Evolutionary conservation across 2,113 vertebrate species (phyloP), one percentile per base, ranked within the genome.

Genomic region (Strigops habroptila): DNA sequence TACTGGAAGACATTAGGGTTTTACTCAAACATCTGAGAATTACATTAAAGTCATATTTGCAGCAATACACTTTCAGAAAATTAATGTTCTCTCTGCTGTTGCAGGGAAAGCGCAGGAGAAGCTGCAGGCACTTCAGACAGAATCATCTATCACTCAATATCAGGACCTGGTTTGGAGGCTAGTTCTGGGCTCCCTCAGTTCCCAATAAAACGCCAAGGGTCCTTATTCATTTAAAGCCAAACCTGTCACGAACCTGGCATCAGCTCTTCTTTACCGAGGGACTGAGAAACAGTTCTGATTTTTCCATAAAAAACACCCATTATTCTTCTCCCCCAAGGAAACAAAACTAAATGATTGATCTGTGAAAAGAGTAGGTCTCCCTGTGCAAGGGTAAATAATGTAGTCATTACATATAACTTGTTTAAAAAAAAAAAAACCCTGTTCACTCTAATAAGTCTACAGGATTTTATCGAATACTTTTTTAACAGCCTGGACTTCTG

Each of bases 31-130:
- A 96, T 95, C 87, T 94, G 59, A 96, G 76, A 97, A 95, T 97
- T 93, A 94, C 55, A 97, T 96, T 97, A 97, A 94, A 95, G 94
- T 94, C 87, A 86, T 88, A 96, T 96, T 97, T 97, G 93, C 94
- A 84, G 83, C 93, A 93, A 91, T 89, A 85, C 41, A 95, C 90
- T 96, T 94, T 91, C n/a, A 96, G 91, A 97, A 97, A 98, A 98
- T 97, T 92, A 97, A 97, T 97, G 90, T 80, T 95, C 90, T 74
- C 30, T 92, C 82, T 93, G 63, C 70, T 12, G 68, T 82, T 94
- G 30, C 39, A 77, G 88, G 59, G 49, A 94, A 96, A 92, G 91
- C 48, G 79, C 1, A 73, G 86, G 81, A 92, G 88, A 95, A 95
- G 91, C 92, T 86, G 77, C 52, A 87, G 93, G 93, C 79, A 48